A percentile compares a stretch with the other conserved stretches of the same genome.
phyloP scores from a whole-genome alignment of 1,140 invertebrate genomes.

The Drosophila pseudoananassae region DNA sequence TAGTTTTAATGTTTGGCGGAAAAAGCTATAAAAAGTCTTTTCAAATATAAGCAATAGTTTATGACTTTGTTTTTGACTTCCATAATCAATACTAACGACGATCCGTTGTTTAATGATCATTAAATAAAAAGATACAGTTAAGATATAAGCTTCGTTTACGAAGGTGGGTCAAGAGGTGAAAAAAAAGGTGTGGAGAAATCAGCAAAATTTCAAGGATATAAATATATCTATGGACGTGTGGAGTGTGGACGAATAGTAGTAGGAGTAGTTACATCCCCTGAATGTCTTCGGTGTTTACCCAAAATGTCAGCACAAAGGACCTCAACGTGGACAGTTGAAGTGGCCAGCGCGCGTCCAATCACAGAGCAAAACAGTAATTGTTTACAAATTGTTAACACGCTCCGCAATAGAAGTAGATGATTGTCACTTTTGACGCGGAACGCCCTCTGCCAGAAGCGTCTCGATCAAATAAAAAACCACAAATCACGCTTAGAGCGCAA shows the following conservation, averaged over 20 bases:
- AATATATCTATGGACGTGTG: too few species aligned
- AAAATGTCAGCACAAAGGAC: constrained; percentile 58
- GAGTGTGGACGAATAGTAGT: not conserved
- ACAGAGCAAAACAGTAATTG: constrained; percentile 82
- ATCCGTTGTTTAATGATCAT: too few species aligned
- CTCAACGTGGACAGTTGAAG: constrained; percentile 51
- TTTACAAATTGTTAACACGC: constrained; percentile 83
- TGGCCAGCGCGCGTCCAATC: constrained; percentile 65
- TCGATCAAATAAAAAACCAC: constrained; percentile 67
- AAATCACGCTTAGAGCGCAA: constrained; percentile 64
- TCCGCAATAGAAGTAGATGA: constrained; percentile 52
- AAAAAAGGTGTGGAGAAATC: too few species aligned
- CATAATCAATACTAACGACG: too few species aligned
- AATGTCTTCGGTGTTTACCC: constrained; percentile 59
- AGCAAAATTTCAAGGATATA: too few species aligned
- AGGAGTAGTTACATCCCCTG: constrained; percentile 1
- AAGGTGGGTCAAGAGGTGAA: too few species aligned
- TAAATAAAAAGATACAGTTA: too few species aligned
- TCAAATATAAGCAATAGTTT: too few species aligned
- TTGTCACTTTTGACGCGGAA: constrained; percentile 78
- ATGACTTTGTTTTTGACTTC: too few species aligned
- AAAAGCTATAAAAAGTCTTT: too few species aligned
- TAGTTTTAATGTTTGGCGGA: too few species aligned
- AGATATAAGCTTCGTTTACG: too few species aligned
- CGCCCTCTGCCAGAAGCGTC: constrained; percentile 53